Conservation (phyloP, 2,113 vertebrate genomes). For the Micromys minutus region DNA sequence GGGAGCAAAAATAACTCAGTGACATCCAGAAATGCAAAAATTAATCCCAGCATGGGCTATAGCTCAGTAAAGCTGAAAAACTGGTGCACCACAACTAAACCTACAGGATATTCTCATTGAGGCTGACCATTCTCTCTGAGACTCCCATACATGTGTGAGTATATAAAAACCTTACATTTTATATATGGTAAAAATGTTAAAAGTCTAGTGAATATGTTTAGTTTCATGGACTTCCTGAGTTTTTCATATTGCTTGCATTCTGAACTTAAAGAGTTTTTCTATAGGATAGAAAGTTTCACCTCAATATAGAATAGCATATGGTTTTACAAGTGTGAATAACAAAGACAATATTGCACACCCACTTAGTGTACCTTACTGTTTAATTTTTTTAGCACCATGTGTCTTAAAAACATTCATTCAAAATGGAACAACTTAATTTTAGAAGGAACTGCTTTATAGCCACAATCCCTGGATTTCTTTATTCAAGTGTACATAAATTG, state of each 20-base stretch:
- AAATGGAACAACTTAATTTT: not conserved
- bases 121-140: not conserved
- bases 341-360: not conserved
- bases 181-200: not conserved
- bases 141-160: not conserved
- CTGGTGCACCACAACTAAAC: not conserved
- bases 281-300: not conserved
- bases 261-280: not conserved
- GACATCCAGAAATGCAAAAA: no score
- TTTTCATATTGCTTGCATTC: not conserved
- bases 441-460: not conserved
- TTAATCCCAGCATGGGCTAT: no score
- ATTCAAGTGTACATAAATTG: not conserved
- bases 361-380: not conserved
- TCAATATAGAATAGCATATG: not conserved
- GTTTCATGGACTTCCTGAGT: not conserved
- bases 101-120: not conserved
- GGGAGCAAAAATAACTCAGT: rapidly evolving
- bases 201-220: not conserved
- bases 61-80: not conserved
- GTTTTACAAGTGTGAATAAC: not conserved
- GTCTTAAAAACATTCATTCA: not conserved
- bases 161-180: no score
- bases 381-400: not conserved
- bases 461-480: not conserved